These are phyloP conservation scores for Dipodomys stephensi DNA, from an alignment of 2,113 vertebrate genomes.

Conservation along the genomic window DNA sequence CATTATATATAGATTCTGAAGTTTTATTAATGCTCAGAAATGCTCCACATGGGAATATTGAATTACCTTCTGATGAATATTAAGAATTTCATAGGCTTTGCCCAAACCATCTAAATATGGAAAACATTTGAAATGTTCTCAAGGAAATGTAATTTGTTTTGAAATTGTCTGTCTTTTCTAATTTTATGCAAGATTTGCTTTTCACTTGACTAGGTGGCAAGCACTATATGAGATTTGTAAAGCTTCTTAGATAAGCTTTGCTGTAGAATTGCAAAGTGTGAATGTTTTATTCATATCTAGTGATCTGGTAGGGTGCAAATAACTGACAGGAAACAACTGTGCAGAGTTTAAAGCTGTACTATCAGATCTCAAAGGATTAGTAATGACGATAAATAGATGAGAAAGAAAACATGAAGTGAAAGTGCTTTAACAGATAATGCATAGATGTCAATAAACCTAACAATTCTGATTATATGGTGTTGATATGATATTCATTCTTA, in stretches of 20 bases:
- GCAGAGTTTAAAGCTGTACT: slow-evolving; percentile 60
- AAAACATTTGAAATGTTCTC: slow-evolving; percentile 69
- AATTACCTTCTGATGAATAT: slow-evolving; percentile 59
- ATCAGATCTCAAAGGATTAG: slow-evolving; percentile 65
- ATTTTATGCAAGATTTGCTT: slow-evolving; percentile 79
- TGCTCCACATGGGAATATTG: slow-evolving; percentile 43
- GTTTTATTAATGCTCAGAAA: slow-evolving; percentile 60
- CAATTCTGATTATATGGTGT: slow-evolving; percentile 49
- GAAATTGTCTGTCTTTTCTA: slow-evolving; percentile 77
- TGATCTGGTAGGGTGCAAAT: slow-evolving; percentile 69
- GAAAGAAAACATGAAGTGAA: slow-evolving; percentile 44
- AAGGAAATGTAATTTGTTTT: slow-evolving; percentile 77
- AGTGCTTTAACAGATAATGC: slow-evolving; percentile 27
- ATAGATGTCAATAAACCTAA: slow-evolving; percentile 37
- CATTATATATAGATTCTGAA: slow-evolving; percentile 16
- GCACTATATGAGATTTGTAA: slow-evolving; percentile 67
- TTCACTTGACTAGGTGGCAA: slow-evolving; percentile 73
- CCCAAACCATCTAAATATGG: slow-evolving; percentile 59
- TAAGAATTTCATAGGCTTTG: slow-evolving; percentile 70
- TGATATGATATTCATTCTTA: slow-evolving; percentile 41
- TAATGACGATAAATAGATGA: slow-evolving; percentile 41
- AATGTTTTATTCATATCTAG: slow-evolving; percentile 80
- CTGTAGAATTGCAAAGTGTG: slow-evolving; percentile 75
- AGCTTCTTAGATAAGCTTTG: slow-evolving; percentile 69
- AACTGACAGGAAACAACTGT: slow-evolving; percentile 68